Evolutionary conservation across 2,797 vertebrate species (phyloP).

Genomic region (Megaceryle alcyon): DNA sequence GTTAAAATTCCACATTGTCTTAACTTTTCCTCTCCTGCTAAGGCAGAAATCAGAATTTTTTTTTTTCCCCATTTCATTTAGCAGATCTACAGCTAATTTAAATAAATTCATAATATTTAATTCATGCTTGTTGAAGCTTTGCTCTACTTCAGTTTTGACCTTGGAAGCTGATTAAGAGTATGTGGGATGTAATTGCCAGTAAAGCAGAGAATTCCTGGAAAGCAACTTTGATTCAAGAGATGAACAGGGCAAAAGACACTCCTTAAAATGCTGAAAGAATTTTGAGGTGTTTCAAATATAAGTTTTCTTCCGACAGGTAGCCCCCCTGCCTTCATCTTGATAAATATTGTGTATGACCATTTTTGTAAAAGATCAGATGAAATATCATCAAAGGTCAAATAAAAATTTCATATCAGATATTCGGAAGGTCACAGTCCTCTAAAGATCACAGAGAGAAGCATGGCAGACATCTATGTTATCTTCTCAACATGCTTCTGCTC

Average conservation of each 20-base stretch:
- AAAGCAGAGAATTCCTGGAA: slow-evolving; percentile 10
- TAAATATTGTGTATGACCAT: not conserved
- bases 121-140: not conserved
- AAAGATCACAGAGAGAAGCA: not conserved
- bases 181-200: not conserved
- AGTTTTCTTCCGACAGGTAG: not conserved
- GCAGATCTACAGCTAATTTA: not conserved
- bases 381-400: not conserved
- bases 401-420: not conserved
- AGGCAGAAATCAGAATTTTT: not conserved
- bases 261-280: not conserved
- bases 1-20: slow-evolving; percentile 12
- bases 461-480: not conserved
- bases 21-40: not conserved
- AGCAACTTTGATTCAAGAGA: not conserved
- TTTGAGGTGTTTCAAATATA: not conserved
- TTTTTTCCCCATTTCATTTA: not conserved
- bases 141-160: slow-evolving; percentile 18
- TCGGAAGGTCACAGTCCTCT: not conserved
- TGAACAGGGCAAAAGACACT: not conserved
- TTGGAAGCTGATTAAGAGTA: slow-evolving; percentile 13
- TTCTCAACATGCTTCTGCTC: not conserved
- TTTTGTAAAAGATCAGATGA: not conserved
- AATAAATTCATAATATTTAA: slow-evolving; percentile 3
- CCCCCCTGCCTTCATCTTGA: fast-evolving